These are phyloP conservation scores for Elachura formosa DNA, from an alignment of 2,113 vertebrate genomes.

Conservation along the genomic window DNA sequence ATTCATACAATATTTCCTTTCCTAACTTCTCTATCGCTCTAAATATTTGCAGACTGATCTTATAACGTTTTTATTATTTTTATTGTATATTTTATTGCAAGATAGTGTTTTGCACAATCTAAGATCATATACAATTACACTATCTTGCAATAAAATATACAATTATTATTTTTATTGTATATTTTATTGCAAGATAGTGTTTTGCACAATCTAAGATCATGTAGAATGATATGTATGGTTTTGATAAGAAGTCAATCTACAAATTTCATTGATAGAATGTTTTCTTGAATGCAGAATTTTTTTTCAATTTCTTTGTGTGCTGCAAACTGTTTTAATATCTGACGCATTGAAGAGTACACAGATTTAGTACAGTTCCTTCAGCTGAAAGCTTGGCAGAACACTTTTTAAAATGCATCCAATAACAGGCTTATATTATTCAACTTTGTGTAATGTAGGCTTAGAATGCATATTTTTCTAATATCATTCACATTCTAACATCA, in stretches of 20 bases:
- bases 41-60: not conserved
- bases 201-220: not conserved
- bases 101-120: not conserved
- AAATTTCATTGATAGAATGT: not conserved
- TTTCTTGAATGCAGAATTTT: not conserved
- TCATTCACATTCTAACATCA: not conserved
- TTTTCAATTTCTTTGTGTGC: not conserved
- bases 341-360: not conserved
- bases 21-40: not conserved
- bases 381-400: not conserved
- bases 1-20: rapidly evolving
- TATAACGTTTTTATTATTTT: not conserved
- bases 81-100: not conserved
- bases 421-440: not conserved
- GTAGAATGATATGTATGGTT: not conserved
- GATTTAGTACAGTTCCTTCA: not conserved
- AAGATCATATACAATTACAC: not conserved
- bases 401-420: not conserved
- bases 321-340: not conserved
- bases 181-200: not conserved
- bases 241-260: not conserved
- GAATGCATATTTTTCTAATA: not conserved
- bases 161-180: not conserved
- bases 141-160: too few species aligned
- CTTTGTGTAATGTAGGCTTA: not conserved